A percentile compares a stretch with the other conserved stretches of the same genome.
These are phyloP conservation scores for Drosophila subsilvestris DNA, from an alignment of 2,888 invertebrate genomes.

Conservation along the genomic window DNA sequence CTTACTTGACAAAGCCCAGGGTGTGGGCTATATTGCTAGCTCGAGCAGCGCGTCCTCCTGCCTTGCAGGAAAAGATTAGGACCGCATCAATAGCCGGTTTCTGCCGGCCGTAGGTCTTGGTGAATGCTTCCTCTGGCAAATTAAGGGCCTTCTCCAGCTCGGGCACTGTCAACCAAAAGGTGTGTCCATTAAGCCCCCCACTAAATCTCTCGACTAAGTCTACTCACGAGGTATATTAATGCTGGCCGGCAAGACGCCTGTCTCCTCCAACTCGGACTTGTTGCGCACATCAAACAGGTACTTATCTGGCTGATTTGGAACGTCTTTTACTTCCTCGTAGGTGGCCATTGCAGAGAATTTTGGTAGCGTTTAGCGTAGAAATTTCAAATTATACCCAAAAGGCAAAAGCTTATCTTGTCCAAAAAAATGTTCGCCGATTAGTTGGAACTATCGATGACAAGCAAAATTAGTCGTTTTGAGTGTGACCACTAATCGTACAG, in stretches of 20 bases:
- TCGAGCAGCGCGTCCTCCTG: slow-evolving; percentile 88
- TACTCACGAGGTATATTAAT: slow-evolving; percentile 91
- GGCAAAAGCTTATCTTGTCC: slow-evolving; percentile 28
- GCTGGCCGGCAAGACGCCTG: slow-evolving; percentile 90
- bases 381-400: background rate
- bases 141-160: slow-evolving; percentile 78
- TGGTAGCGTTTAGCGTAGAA: background rate
- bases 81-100: slow-evolving; percentile 87
- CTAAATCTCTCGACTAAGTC: background rate
- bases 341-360: slow-evolving; percentile 72
- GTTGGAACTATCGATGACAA: slow-evolving; percentile 6
- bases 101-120: slow-evolving; percentile 83
- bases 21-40: slow-evolving; percentile 86
- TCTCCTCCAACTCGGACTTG: slow-evolving; percentile 88
- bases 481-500: no score
- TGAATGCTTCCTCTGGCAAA: slow-evolving; percentile 75
- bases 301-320: slow-evolving; percentile 85
- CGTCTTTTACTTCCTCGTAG: slow-evolving; percentile 85
- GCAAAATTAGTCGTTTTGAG: background rate
- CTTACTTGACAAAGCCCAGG: slow-evolving; percentile 82
- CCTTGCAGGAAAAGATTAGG: slow-evolving; percentile 89
- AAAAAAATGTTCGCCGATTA: slow-evolving; percentile 24
- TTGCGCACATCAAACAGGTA: slow-evolving; percentile 91
- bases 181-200: slow-evolving; percentile 12
- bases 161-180: slow-evolving; percentile 65